Evolutionary conservation across 2,888 invertebrate species (phyloP).

Genomic region (Drosophila parthenogenetica): DNA sequence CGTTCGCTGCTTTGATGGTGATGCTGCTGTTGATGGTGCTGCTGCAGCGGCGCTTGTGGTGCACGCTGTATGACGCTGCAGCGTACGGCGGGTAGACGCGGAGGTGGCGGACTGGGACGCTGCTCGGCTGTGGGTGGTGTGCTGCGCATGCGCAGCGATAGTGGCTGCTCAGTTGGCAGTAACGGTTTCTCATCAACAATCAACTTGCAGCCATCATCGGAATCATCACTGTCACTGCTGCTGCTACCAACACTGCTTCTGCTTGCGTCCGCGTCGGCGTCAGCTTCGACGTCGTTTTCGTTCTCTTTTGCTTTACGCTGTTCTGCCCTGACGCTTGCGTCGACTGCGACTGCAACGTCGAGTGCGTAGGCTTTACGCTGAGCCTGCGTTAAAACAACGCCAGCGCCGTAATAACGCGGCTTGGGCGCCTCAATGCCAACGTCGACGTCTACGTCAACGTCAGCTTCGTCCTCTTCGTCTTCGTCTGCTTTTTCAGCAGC

Average conservation of each 20-base stretch:
- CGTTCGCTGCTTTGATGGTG: constrained; percentile 78
- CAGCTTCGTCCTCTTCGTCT: constrained; percentile 1
- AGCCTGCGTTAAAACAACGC: constrained; percentile 92
- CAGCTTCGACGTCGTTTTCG: neutral
- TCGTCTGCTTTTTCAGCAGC: constrained; percentile 1
- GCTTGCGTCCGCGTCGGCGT: neutral
- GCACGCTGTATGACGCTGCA: constrained; percentile 94
- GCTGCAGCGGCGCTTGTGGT: constrained; percentile 85
- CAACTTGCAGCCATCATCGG: constrained; percentile 87
- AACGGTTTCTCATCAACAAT: constrained; percentile 89
- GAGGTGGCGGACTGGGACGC: constrained; percentile 87
- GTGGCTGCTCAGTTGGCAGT: constrained; percentile 87
- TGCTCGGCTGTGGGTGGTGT: constrained; percentile 86
- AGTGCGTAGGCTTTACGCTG: constrained; percentile 91
- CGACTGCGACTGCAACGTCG: constrained; percentile 56
- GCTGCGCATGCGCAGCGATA: constrained; percentile 86
- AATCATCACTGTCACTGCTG: constrained; percentile 54
- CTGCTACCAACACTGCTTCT: constrained; percentile 4
- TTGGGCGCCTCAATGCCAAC: constrained; percentile 81
- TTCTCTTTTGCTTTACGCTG: neutral
- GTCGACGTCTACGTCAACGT: constrained; percentile 57
- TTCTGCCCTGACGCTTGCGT: constrained; percentile 11
- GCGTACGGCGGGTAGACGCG: constrained; percentile 89
- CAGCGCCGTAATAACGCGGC: constrained; percentile 91
- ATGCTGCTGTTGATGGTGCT: constrained; percentile 85